Evolutionary conservation across 2,113 vertebrate genomes (phyloP), one percentile per base, ranked within the genome.

Genomic region (Dasyprocta punctata): DNA sequence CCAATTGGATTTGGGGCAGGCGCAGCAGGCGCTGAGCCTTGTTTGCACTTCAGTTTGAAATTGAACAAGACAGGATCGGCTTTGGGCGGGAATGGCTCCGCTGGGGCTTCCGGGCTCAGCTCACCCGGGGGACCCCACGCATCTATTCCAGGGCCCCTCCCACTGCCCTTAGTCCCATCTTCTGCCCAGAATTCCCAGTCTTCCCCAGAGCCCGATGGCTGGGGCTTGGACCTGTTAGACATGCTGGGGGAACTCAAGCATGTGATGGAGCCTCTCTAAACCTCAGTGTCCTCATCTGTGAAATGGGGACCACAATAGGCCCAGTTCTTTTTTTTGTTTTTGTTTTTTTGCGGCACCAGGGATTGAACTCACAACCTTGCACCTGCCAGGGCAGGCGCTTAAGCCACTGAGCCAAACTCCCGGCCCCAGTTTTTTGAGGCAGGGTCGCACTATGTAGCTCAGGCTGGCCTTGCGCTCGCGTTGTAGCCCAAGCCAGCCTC

Each of bases 21-120:
- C 92, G 94, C 65, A 1, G 83, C 10, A 1, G 73, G 94, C 49
- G 0, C 94, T 97, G 93, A n/a, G 93, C 47, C 96, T 97, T 93
- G 93, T 96, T 97, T 89, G 96, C 91, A 96, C 97, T 95, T 95
- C 28, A 81, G 94, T 69, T 88, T 49, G 0, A 94, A 96, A 97
- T 94, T 86, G 89, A 96, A 96, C 47, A 73, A 95, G 96, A 97
- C 97, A 97, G 96, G 78, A 63, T 41, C 56, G 0, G 86, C 77
- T 63, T 24, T 54, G 49, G 85, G 52, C 1, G 33, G 75, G 73
- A 75, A 77, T 44, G 3, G 63, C 60, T 87, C 54, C 0, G 0
- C 44, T 3, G 7, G 33, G 84, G 19, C 58, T 69, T 63, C 80
- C 41, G 36, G 5, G 8, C 5, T 9, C 20, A 1, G 36, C 88